A percentile compares a stretch with the other conserved stretches of the same genome.
These are phyloP conservation scores for Oreochromis grahami DNA, from an alignment of 2,797 vertebrate genomes.

Conservation along the genomic window DNA sequence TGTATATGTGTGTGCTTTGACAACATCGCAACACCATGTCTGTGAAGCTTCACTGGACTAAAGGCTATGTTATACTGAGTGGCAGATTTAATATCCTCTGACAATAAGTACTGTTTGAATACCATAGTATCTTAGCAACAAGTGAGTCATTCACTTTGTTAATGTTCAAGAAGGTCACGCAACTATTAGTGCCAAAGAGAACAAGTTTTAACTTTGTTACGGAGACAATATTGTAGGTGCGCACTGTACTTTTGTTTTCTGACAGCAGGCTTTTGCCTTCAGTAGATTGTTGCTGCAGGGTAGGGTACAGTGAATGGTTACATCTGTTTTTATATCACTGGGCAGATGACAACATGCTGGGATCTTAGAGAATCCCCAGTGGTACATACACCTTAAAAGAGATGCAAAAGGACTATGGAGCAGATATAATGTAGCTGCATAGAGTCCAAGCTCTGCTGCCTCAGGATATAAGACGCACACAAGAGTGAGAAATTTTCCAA, in stretches of 20 bases:
- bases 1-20: background rate
- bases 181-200: background rate
- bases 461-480: background rate
- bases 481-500: background rate
- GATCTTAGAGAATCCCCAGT: conserved; percentile 19
- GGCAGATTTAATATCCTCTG: conserved; percentile 33
- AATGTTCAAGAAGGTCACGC: background rate
- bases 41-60: background rate
- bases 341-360: conserved; percentile 53
- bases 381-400: background rate
- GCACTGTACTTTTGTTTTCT: background rate
- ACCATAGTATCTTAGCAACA: conserved; percentile 16
- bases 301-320: background rate
- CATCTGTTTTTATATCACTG: conserved; percentile 7
- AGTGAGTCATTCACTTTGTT: conserved; percentile 11
- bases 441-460: conserved; percentile 21
- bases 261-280: conserved; percentile 16
- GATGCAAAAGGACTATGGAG: background rate
- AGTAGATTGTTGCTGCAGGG: conserved; percentile 11
- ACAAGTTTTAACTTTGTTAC: conserved; percentile 4
- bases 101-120: background rate
- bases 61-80: background rate
- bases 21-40: background rate
- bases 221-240: background rate
- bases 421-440: conserved; percentile 14